These are phyloP conservation scores for Scelioninae gen. 2 DNA, from an alignment of 2,888 invertebrate species.

Conservation along the genomic window DNA sequence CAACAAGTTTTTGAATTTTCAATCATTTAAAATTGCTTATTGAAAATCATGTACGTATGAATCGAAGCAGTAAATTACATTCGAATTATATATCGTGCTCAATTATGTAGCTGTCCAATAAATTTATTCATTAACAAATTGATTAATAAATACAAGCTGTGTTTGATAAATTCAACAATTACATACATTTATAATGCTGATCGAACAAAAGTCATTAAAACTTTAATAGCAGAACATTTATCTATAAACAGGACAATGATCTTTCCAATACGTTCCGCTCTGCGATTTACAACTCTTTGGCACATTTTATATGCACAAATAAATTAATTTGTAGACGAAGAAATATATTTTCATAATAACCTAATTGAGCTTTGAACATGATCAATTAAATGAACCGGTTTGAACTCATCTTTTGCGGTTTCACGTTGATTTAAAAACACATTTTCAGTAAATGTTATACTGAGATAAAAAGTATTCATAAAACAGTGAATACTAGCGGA, in stretches of 20 bases:
- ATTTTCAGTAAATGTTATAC: background rate
- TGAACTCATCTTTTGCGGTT: slow-evolving; percentile 15
- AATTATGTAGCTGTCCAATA: no score
- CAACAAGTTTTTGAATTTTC: background rate
- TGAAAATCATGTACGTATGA: background rate
- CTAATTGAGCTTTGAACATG: slow-evolving; percentile 10
- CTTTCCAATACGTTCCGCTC: slow-evolving; percentile 23
- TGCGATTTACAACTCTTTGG: slow-evolving; percentile 12
- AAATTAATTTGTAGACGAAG: slow-evolving; percentile 14
- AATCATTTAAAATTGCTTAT: background rate
- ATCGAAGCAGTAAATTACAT: no score
- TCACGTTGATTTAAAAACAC: slow-evolving; percentile 2
- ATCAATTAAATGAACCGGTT: slow-evolving; percentile 27
- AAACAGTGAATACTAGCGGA: no score
- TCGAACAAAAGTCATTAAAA: slow-evolving; percentile 17
- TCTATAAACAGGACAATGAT: slow-evolving; percentile 25
- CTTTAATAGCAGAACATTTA: slow-evolving; percentile 23
- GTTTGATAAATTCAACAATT: slow-evolving; percentile 16
- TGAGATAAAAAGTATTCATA: background rate
- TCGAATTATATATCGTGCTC: no score
- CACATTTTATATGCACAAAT: slow-evolving; percentile 14
- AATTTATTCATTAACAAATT: no score
- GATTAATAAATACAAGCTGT: slow-evolving; percentile 13
- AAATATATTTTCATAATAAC: slow-evolving; percentile 19
- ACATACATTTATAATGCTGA: slow-evolving; percentile 16